Percentiles rank a stretch among this genome's conserved stretches.
These are phyloP conservation scores for Hylia prasina DNA, from an alignment of 2,113 vertebrate species.

Conservation along the genomic window DNA sequence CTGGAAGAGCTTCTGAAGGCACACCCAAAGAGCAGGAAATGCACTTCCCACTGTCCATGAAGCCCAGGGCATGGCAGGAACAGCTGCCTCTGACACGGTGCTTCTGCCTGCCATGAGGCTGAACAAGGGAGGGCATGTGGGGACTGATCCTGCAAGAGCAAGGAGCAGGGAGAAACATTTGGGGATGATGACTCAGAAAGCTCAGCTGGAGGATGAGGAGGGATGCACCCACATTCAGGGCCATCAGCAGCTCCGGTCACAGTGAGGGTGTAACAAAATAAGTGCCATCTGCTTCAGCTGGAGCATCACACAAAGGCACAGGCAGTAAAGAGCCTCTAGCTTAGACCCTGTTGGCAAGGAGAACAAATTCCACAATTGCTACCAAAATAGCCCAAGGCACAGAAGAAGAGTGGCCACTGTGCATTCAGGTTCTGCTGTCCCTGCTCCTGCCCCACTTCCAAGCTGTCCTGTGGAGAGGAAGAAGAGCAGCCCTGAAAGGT, in stretches of 20 bases:
- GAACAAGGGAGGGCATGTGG: accelerated
- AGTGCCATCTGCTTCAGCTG: background rate
- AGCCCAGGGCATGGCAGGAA: background rate
- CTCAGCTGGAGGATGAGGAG: background rate
- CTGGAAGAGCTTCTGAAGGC: background rate
- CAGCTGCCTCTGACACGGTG: accelerated
- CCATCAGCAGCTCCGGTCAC: background rate
- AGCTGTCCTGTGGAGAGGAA: background rate
- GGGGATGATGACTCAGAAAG: background rate
- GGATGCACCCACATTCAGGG: background rate
- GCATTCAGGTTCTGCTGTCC: background rate
- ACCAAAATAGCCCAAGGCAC: background rate
- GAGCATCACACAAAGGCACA: background rate
- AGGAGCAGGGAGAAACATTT: background rate
- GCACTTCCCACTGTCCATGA: background rate
- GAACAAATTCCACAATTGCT: background rate
- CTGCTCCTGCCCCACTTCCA: background rate
- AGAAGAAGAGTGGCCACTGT: background rate
- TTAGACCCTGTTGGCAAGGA: background rate
- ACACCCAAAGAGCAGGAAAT: background rate
- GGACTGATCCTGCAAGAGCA: background rate
- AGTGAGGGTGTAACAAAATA: background rate
- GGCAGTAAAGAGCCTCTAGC: background rate
- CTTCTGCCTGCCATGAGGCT: background rate
- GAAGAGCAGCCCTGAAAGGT: background rate